A percentile compares a stretch with the other conserved stretches of the same genome.
Conservation (phyloP, 2,888 invertebrate species). For the Drosophila anceps region DNA sequence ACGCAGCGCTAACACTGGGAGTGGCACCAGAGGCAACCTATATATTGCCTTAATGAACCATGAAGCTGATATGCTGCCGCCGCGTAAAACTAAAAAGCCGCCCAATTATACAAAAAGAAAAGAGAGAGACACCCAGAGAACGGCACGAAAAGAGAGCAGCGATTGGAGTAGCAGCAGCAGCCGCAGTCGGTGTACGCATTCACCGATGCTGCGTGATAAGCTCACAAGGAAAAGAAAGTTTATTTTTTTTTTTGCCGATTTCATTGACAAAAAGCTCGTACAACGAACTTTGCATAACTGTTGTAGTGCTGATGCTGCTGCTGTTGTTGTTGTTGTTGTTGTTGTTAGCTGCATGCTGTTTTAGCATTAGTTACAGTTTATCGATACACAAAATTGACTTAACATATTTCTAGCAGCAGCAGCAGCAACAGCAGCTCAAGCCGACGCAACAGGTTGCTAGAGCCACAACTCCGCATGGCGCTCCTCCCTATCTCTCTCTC, state of each 20-base stretch:
- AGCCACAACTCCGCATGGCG: slow-evolving; percentile 22
- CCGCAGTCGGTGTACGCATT: slow-evolving; percentile 42
- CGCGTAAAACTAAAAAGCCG: slow-evolving; percentile 66
- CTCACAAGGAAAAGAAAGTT: slow-evolving; percentile 71
- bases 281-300: slow-evolving; percentile 74
- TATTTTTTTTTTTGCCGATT: slow-evolving; percentile 62
- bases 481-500: slow-evolving; percentile 10
- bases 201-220: slow-evolving; percentile 59
- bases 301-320: slow-evolving; percentile 26
- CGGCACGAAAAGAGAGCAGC: slow-evolving; percentile 34
- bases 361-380: slow-evolving; percentile 79
- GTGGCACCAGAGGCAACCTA: slow-evolving; percentile 60
- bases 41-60: slow-evolving; percentile 79
- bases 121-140: slow-evolving; percentile 23
- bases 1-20: slow-evolving; percentile 65
- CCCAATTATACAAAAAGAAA: slow-evolving; percentile 64
- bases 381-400: slow-evolving; percentile 73
- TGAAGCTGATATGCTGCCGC: slow-evolving; percentile 74
- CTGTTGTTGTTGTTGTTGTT: slow-evolving; percentile 26
- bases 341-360: slow-evolving; percentile 44
- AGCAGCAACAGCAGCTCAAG: slow-evolving; percentile 23
- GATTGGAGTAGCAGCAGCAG: slow-evolving; percentile 22
- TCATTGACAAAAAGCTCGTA: slow-evolving; percentile 74
- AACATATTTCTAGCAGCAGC: slow-evolving; percentile 73
- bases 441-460: slow-evolving; percentile 72